These are phyloP conservation scores for Hedya salicella DNA, from an alignment of 2,888 invertebrate genomes.

Conservation along the genomic window DNA sequence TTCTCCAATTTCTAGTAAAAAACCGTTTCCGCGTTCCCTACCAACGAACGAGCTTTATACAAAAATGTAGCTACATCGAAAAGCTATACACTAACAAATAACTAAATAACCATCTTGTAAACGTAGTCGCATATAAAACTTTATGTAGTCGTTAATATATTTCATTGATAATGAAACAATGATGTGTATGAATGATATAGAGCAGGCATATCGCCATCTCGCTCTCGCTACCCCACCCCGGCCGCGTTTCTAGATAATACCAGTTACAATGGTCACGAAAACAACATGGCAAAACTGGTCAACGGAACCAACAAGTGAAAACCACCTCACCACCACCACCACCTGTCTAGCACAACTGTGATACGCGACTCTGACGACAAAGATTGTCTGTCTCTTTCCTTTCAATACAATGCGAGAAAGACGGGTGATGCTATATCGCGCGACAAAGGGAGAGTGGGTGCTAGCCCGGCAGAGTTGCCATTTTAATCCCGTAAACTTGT, in stretches of 20 bases:
- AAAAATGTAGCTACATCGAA: conserved; percentile 70
- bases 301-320: neutral
- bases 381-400: too few species aligned
- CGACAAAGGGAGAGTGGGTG: too few species aligned
- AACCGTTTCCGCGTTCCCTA: conserved; percentile 34
- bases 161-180: conserved; percentile 70
- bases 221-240: conserved; percentile 43
- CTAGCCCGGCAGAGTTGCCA: too few species aligned
- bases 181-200: conserved; percentile 80
- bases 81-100: conserved; percentile 76
- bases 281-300: conserved; percentile 4
- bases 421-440: too few species aligned
- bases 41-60: conserved; percentile 55
- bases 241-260: conserved; percentile 19
- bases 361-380: too few species aligned
- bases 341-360: too few species aligned
- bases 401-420: too few species aligned
- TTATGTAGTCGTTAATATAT: conserved; percentile 57
- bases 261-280: neutral
- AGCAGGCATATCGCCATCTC: conserved; percentile 53
- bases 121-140: conserved; percentile 61
- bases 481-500: neutral
- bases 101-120: conserved; percentile 69
- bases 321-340: too few species aligned
- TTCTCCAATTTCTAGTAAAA: neutral